phyloP scores from a whole-genome alignment of 2,797 vertebrate genomes.

The Limosa lapponica region DNA sequence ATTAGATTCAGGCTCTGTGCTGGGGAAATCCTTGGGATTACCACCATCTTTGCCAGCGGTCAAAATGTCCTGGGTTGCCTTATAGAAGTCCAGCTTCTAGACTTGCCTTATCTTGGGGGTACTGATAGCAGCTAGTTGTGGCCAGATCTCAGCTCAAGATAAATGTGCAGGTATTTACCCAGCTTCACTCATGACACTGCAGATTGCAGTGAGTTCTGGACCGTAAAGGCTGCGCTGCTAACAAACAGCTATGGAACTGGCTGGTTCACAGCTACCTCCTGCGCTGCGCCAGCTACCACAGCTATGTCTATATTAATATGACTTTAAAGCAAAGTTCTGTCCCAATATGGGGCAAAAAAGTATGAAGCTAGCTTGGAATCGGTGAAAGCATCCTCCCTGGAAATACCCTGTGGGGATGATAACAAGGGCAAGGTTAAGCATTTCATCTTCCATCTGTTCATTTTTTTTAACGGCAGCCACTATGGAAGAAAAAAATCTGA shows the following conservation, averaged over 20 bases:
- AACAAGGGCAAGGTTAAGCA: background rate
- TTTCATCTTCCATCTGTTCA: background rate
- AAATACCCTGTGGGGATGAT: background rate
- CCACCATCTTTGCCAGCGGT: accelerated
- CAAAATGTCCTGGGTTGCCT: background rate
- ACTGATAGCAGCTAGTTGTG: background rate
- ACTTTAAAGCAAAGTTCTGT: background rate
- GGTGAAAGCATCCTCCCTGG: background rate
- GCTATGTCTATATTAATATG: accelerated
- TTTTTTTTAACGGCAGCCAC: background rate
- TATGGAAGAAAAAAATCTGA: background rate
- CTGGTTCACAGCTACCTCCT: background rate
- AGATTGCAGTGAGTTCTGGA: background rate
- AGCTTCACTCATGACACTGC: background rate
- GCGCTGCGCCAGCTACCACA: background rate
- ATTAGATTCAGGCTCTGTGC: background rate
- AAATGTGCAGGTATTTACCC: background rate
- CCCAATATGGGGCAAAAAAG: background rate
- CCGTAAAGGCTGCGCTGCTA: background rate
- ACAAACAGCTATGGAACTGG: background rate
- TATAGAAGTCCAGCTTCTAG: background rate
- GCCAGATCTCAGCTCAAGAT: background rate
- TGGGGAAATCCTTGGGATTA: background rate
- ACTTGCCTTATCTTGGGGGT: background rate
- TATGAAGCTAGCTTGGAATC: background rate